Evolutionary conservation across 2,888 invertebrate genomes (phyloP).

Genomic region (Plutella xylostella): DNA sequence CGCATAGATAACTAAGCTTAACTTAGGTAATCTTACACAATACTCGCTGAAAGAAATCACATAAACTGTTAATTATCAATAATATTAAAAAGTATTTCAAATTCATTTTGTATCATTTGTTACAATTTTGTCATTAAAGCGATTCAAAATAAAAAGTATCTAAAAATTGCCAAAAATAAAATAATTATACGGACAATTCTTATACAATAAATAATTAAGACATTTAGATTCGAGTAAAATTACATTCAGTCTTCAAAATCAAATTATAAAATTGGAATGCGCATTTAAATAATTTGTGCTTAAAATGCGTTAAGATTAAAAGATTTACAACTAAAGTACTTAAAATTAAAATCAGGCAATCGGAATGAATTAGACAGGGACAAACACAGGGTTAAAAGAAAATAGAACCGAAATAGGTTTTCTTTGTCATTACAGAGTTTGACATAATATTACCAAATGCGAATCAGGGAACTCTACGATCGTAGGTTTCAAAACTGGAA

Average conservation of each 20-base stretch:
- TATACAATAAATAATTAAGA: not conserved
- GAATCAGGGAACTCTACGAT: too few species aligned
- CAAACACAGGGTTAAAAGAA: too few species aligned
- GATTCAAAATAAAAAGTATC: not conserved
- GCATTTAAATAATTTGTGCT: too few species aligned
- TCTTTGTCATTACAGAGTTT: too few species aligned
- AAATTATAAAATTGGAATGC: too few species aligned
- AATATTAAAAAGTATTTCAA: not conserved
- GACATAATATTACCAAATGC: too few species aligned
- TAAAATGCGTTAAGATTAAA: too few species aligned
- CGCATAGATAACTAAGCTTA: conserved; percentile 54
- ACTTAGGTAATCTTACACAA: conserved; percentile 26
- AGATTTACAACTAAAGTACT: too few species aligned
- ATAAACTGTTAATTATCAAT: conserved; percentile 5
- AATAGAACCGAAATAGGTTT: too few species aligned
- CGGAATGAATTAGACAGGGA: too few species aligned
- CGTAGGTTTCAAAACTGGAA: too few species aligned
- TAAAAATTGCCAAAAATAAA: not conserved
- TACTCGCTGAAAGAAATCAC: conserved; percentile 23
- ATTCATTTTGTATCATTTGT: not conserved
- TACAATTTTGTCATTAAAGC: not conserved
- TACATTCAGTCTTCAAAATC: conserved; percentile 3
- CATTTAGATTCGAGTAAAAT: not conserved
- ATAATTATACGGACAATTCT: not conserved
- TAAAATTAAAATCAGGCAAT: too few species aligned